Base-by-base conservation (phyloP, 1,140 invertebrate species). In the Leguminivora glycinivorella region DNA sequence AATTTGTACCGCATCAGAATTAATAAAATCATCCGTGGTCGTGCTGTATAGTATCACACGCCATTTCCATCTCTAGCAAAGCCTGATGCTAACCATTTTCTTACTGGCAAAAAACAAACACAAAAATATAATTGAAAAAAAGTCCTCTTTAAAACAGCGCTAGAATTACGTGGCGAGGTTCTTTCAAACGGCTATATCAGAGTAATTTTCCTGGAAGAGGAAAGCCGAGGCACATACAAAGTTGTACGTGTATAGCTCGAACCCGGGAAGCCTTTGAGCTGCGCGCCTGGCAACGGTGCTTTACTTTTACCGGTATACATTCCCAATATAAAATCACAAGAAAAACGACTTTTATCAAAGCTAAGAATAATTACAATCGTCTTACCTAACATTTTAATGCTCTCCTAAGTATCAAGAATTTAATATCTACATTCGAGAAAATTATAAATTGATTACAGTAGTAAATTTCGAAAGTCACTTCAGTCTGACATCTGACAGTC, bases 191-290 rank as follows among this genome's bases (percentile, higher is more conserved):
- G 3, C 58, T 63, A 29, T 63, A 25, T 52, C 47, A 63, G 58
- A 63, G 58, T 63, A 63, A 63, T 63, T 63, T 63, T 63, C 58
- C 58, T 63, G 25, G 58, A 29, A 63, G 58, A 7, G 25, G 58
- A 63, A 63, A 29, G 14, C n/a, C 25, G 58, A 31, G 58, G 58
- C 17, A 29, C n/a, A 29, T 63, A 63, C 12, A 25, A 24, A 58
- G 56, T 9, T 58, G 22, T 26, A 26, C 7, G 24, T 29, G 26
- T 63, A 63, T 17, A 60, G 22, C 58, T 26, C 24, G 58, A 63
- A 29, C 58, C 58, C 58, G 58, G 58, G 26, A 31, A 63, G n/a
- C 58, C 56, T 60, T 60, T 60, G 56, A 60, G 56, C 56, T 60
- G n/a, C 14, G 58, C 58, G 26, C 58, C 26, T 63, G 26, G 58